These are phyloP conservation scores for Tonatia bakeri DNA, from an alignment of 2,113 vertebrate genomes.

Conservation along the genomic window DNA sequence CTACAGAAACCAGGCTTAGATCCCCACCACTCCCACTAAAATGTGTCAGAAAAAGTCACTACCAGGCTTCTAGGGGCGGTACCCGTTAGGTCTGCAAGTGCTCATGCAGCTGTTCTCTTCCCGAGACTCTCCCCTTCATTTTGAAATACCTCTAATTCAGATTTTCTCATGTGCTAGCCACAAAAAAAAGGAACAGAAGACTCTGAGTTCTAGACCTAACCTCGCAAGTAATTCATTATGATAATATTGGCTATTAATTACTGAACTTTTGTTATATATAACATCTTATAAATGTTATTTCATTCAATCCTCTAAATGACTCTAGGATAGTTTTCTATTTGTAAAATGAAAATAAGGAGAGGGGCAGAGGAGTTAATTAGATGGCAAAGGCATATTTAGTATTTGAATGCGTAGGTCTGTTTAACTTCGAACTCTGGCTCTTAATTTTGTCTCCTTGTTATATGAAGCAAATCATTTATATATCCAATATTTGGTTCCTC, in stretches of 20 bases:
- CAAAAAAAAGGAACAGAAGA: neutral
- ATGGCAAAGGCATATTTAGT: neutral
- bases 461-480: neutral
- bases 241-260: slow-evolving; percentile 8
- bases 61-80: neutral
- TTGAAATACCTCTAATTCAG: neutral
- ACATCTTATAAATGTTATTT: slow-evolving; percentile 29
- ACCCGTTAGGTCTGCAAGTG: neutral
- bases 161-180: neutral
- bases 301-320: slow-evolving; percentile 11
- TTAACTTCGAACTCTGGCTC: slow-evolving; percentile 31
- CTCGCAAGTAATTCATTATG: neutral
- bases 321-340: neutral
- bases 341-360: neutral
- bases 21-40: neutral
- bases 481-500: neutral
- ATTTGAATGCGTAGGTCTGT: neutral
- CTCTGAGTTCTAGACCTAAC: neutral
- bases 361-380: neutral
- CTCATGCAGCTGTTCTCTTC: neutral
- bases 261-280: neutral
- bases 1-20: neutral
- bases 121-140: neutral
- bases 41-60: neutral
- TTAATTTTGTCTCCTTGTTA: neutral